phyloP scores from a whole-genome alignment of 2,797 vertebrate genomes.

The Huso huso region DNA sequence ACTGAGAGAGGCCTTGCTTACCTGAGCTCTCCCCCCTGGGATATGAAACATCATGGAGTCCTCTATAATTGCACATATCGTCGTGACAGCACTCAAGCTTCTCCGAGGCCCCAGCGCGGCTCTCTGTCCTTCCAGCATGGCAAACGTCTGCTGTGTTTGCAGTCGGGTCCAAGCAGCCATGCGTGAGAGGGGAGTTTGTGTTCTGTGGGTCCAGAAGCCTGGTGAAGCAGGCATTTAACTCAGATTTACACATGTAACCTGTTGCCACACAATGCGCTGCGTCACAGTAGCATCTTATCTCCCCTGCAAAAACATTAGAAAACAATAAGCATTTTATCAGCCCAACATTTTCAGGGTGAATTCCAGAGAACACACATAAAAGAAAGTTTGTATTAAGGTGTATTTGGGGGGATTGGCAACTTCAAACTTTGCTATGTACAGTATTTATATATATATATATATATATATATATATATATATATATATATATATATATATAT shows the following conservation, averaged over 20 bases:
- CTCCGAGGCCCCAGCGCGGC: conserved; percentile 48
- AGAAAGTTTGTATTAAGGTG: background rate
- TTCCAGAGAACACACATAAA: background rate
- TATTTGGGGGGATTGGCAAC: background rate
- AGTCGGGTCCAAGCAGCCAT: conserved; percentile 86
- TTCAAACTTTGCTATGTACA: no score
- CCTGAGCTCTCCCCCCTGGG: conserved; percentile 76
- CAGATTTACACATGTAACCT: conserved; percentile 97
- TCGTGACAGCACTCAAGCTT: conserved; percentile 87
- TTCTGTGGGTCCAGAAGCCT: conserved; percentile 86
- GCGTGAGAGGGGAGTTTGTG: conserved; percentile 85
- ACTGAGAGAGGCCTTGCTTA: conserved; percentile 37
- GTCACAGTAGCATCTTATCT: conserved; percentile 97
- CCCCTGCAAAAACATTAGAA: conserved; percentile 63
- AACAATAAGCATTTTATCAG: conserved; percentile 7
- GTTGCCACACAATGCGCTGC: conserved; percentile 94
- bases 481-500: no score
- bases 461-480: no score
- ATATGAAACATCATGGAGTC: conserved; percentile 81
- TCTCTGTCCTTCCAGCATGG: conserved; percentile 54
- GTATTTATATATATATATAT: no score
- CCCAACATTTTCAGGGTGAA: background rate
- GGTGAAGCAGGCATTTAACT: conserved; percentile 89
- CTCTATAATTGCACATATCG: conserved; percentile 98
- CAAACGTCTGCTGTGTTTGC: conserved; percentile 69